Conservation (phyloP, 2,113 vertebrate species). For the Eonycteris spelaea region DNA sequence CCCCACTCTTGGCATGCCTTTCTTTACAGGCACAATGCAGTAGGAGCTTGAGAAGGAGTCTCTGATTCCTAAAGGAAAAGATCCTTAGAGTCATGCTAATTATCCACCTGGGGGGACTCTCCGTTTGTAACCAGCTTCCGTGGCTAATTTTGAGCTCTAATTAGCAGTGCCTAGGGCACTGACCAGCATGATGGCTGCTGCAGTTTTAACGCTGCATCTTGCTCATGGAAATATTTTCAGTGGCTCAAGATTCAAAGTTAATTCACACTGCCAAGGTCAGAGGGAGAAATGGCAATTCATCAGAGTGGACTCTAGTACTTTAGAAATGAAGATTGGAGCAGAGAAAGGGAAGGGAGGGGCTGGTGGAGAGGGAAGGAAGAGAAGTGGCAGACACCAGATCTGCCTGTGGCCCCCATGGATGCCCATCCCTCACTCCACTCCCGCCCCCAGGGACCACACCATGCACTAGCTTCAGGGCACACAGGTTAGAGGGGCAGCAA, state of each 20-base stretch:
- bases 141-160: constrained; percentile 37
- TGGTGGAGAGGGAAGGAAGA: neutral
- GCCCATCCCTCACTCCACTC: too few relatives aligned
- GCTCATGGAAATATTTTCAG: neutral
- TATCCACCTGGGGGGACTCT: neutral
- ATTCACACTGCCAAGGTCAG: neutral
- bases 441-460: neutral
- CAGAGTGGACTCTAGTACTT: neutral
- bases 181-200: neutral
- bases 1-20: neutral
- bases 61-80: constrained; percentile 25
- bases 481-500: constrained; percentile 22
- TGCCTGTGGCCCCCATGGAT: neutral
- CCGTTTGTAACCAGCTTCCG: neutral
- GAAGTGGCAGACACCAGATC: neutral
- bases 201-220: neutral
- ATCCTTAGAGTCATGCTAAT: constrained; percentile 9
- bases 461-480: neutral
- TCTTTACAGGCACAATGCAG: neutral
- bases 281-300: neutral
- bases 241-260: neutral
- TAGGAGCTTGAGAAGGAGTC: neutral
- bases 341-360: neutral
- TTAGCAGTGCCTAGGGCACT: constrained; percentile 16
- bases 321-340: neutral